Evolutionary conservation across 2,113 vertebrate genomes (phyloP), one percentile per base, ranked within the genome.

Genomic region (Barnardius zonarius): DNA sequence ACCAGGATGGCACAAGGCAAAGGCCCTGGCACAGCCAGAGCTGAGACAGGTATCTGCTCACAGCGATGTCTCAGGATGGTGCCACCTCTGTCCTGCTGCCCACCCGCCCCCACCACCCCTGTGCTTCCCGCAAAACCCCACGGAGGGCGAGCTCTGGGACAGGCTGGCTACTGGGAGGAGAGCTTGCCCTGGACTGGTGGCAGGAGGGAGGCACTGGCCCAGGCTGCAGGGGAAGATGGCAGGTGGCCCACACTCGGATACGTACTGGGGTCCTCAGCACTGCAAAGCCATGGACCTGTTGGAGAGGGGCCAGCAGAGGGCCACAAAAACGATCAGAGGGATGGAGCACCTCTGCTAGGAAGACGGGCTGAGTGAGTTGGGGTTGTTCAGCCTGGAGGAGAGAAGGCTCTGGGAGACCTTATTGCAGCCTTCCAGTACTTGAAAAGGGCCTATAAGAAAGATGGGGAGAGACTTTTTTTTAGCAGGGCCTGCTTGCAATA

Each of bases 91-190:
- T 51, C 33, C 83, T 59, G 48, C 17, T 10, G 25, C n/a, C 39
- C 27, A 27, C 28, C 22, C 0, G 1, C 49, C 64, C 39, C 39
- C 41, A 39, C 2, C 13, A 10, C 28, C 37, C 10, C 44, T n/a
- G 19, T 24, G 41, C 69, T 43, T 51, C 30, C 74, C 0, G 0
- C 2, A 2, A 43, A 27, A 20, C 17, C 23, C 33, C 19, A 5
- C 0, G 2, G 6, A 63, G 44, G 8, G 57, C 0, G 0, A 35
- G 28, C 27, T 39, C 63, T 59, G 39, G 31, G n/a, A 54, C 54
- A 74, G 9, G 10, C 28, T 17, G 20, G 7, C 0, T 35, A 35
- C 1, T 37, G 19, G 17, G 10, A 85, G 66, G n/a, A 44, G 14
- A 31, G 64, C 5, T 44, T 55, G n/a, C 16, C 46, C 61, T 8